Evolutionary conservation across 2,113 vertebrate species (phyloP), one percentile per base, ranked within the genome.

Genomic region (Grammomys surdaster): DNA sequence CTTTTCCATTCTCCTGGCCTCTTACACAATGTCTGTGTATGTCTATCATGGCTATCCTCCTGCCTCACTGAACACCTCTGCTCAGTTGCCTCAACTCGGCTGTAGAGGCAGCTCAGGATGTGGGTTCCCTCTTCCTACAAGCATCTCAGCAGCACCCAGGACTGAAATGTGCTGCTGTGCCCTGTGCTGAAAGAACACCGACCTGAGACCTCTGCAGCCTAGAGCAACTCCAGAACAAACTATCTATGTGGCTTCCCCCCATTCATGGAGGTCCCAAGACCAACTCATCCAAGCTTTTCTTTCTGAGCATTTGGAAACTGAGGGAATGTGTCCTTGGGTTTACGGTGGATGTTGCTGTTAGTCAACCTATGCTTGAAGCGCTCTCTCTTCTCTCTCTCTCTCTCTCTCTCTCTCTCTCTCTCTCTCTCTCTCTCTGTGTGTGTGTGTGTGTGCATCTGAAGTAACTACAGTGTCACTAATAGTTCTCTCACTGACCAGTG

Each of bases 231-330:
- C 81, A 20, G 26, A 81, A 82, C 17, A 48, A 17, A 65, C 82
- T 67, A 8, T 12, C 20, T 28, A 8, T n/a, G 43, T 1, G 58
- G 11, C 10, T 75, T 92, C 54, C 86, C 28, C 12, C 22, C 13
- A 7, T 40, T 63, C 80, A 28, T 13, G 19, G 46, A 67, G 72
- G 51, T 65, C n/a, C 56, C 75, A 87, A 84, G 14, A 33, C 67
- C n/a, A 90, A 82, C 9, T 31, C 72, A 31, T 31, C 12, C 20
- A 90, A 92, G 91, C 31, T 20, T 51, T 19, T n/a, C 54, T 78
- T 92, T 81, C 48, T 80, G 63, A 92, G 69, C 26, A 51, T 65
- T 88, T 93, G 51, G 33, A 48, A 94, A 92, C 43, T 63, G n/a
- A 90, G 91, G 33, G 19, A 86, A 69, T 72, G 54, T 90, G 67